Percentiles rank a stretch among this genome's conserved stretches.
Evolutionary conservation across 2,113 vertebrate species (phyloP).

Genomic region (Columba livia): DNA sequence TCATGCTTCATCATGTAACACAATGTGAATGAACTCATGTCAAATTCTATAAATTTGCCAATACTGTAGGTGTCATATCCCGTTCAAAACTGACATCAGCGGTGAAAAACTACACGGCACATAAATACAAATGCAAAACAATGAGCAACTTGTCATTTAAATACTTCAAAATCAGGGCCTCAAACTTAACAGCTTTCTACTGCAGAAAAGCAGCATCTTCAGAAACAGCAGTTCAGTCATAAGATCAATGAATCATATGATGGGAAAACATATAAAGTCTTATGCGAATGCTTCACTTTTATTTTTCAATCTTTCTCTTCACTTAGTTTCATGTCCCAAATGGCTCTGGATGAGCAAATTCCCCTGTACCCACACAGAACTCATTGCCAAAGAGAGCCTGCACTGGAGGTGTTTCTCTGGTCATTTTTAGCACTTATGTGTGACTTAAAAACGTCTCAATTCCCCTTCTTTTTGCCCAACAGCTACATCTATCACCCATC

Average conservation of each 20-base stretch:
- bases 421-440: neutral
- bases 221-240: constrained; percentile 52
- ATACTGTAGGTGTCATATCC: neutral
- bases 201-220: constrained; percentile 23
- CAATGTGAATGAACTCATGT: neutral
- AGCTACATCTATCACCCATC: neutral
- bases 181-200: constrained; percentile 1
- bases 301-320: neutral
- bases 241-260: constrained; percentile 60
- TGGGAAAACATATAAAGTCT: neutral
- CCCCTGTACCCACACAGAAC: neutral
- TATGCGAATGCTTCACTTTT: constrained; percentile 24
- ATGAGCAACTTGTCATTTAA: constrained; percentile 27
- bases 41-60: neutral
- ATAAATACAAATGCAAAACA: constrained; percentile 42
- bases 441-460: neutral
- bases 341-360: neutral
- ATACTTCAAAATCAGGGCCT: constrained; percentile 1
- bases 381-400: neutral
- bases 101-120: neutral
- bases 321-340: neutral
- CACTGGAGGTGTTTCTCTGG: neutral
- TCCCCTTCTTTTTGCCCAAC: neutral
- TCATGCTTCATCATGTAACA: neutral
- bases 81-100: neutral